Conservation (phyloP, 2,113 vertebrate genomes). For the Cisticola juncidis region DNA sequence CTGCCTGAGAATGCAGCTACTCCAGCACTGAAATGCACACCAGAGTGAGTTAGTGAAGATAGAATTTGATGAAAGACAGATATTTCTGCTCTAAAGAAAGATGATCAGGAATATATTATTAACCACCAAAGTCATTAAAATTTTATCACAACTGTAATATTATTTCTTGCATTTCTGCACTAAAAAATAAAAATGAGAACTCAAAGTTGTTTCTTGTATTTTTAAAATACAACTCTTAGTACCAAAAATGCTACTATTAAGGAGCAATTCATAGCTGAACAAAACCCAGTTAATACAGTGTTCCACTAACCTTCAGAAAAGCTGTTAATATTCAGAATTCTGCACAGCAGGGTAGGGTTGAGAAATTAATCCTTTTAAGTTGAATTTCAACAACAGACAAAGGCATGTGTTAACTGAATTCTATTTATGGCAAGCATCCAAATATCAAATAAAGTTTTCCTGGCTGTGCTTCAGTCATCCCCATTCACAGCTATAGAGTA, state of each 20-base stretch:
- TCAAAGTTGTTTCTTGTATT: not conserved
- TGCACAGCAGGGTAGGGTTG: not conserved
- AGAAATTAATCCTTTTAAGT: constrained; percentile 62
- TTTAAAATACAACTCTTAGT: not conserved
- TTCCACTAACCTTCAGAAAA: not conserved
- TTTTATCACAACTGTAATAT: not conserved
- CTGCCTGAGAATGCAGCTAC: not conserved
- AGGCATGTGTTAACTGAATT: constrained; percentile 41
- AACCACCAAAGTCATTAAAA: not conserved
- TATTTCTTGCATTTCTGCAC: not conserved
- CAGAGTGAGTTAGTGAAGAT: rapidly evolving
- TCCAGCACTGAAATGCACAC: not conserved
- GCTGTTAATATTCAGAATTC: not conserved
- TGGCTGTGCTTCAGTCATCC: constrained; percentile 43
- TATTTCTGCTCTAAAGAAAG: not conserved
- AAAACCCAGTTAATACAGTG: not conserved
- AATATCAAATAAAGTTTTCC: constrained; percentile 57
- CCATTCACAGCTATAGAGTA: constrained; percentile 45
- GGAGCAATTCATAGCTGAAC: not conserved
- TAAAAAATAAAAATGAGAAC: not conserved
- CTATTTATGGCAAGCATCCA: constrained; percentile 39
- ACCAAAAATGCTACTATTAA: not conserved
- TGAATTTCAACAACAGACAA: constrained; percentile 60
- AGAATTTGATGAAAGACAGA: not conserved
- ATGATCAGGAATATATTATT: not conserved